Conservation (phyloP, 2,888 invertebrate species). For the Zygothrica quintamaculata region DNA sequence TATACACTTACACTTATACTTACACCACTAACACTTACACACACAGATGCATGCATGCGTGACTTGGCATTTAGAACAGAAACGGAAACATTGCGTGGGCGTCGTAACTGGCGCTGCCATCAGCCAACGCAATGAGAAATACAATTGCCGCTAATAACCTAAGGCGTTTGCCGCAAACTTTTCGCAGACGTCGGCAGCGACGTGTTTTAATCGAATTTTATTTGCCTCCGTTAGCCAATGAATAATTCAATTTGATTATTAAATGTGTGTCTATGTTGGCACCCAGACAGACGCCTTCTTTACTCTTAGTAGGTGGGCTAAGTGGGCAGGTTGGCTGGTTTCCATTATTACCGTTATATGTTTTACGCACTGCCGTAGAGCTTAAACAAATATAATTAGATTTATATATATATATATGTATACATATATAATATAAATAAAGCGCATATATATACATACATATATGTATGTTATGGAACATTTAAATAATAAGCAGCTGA, state of each 20-base stretch:
- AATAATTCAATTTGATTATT: slow-evolving; percentile 79
- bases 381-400: slow-evolving; percentile 50
- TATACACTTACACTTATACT: background rate
- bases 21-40: background rate
- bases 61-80: slow-evolving; percentile 54
- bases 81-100: slow-evolving; percentile 46
- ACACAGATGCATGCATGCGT: slow-evolving; percentile 42
- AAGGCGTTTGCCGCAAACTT: slow-evolving; percentile 55
- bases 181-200: slow-evolving; percentile 40
- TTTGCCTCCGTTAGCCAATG: slow-evolving; percentile 80
- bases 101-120: slow-evolving; percentile 43
- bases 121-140: slow-evolving; percentile 69
- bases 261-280: slow-evolving; percentile 49
- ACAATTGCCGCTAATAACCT: slow-evolving; percentile 79
- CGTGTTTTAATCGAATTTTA: slow-evolving; percentile 77
- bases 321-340: slow-evolving; percentile 48
- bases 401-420: slow-evolving; percentile 11
- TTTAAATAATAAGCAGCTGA: slow-evolving; percentile 21
- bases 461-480: slow-evolving; percentile 21
- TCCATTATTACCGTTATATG: slow-evolving; percentile 73
- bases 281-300: background rate
- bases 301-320: slow-evolving; percentile 5
- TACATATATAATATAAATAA: slow-evolving; percentile 4
- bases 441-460: slow-evolving; percentile 9
- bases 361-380: slow-evolving; percentile 60